Evolutionary conservation across 2,797 vertebrate genomes (phyloP), one percentile per base, ranked within the genome.

Genomic region (Betta splendens): DNA sequence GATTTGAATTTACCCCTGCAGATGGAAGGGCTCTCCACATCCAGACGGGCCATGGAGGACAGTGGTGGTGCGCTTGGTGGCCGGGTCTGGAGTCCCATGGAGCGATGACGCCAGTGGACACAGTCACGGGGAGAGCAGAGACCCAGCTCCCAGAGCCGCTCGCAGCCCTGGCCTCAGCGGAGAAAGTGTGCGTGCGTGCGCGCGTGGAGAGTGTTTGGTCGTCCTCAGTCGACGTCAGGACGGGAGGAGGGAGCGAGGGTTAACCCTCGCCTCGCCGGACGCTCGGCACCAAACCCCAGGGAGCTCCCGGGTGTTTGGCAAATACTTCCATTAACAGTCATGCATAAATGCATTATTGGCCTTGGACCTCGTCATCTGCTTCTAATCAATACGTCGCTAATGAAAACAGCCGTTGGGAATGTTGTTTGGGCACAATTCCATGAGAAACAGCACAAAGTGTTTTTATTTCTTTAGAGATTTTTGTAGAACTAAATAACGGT

Each of bases 41-140:
- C 89, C 43, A 92, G 87, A 76, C 90, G 92, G 83, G 91, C 90
- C 89, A 92, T 92, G 45, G 88, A 80, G 69, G 76, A 76, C 65
- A 85, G 80, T 50, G 72, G 50, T 33, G 42, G 72, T 83, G 77
- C 46, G 69, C 73, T 80, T 68, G 86, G 87, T 31, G 69, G 76
- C 85, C 84, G 86, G 75, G 71, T 89, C 90, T 83, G 89, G 79
- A 89, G 83, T 91, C 88, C 91, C 91, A 92, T 92, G 84, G 81
- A 89, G 75, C 51, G 79, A 81, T 61, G 69, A 78, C 79, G 72
- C 75, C 77, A 58, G 75, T 32, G 57, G 64, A 79, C n/a, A n/a
- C 25, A 73, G 66, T 66, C 52, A 54, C n/a, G n/a, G 43, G 44
- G 59, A 83, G 72, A 79, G 64, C 83, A 73, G 65, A 76, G 79